Evolutionary conservation across 2,113 vertebrate species (phyloP), one percentile per base, ranked within the genome.

Genomic region (Xenopus laevis): DNA sequence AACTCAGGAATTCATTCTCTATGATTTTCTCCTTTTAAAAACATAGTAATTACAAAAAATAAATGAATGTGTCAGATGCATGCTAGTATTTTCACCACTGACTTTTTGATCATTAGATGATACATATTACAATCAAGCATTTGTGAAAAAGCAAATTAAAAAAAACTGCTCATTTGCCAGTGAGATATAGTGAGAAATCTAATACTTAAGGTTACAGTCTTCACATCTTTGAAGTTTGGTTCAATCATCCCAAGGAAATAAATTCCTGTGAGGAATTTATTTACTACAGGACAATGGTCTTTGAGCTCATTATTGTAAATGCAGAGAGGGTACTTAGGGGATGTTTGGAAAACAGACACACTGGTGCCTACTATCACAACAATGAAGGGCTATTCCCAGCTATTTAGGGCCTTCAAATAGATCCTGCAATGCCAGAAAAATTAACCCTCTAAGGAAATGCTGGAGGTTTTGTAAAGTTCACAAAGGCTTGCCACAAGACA

Each of bases 231-330:
- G 30, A 80, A 85, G 44, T 47, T 10, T 23, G 4, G 1, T 52
- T 79, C 77, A 67, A 78, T 71, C 65, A 79, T 64, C 50, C 23
- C 33, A 78, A 78, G 57, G 53, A 72, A 78, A 13, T 40, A 76
- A 40, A 1, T 0, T 53, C 59, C 59, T 55, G 45, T 8, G 44
- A 63, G 65, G 71, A 78, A 78, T 74, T 70, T 70, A 81, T 76
- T 0, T 10, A 0, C n/a, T 79, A 59, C n/a, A 17, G 8, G 58
- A 68, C 71, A 78, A 52, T 63, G 12, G 4, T 8, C 13, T 40
- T 13, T 71, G 18, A 5, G 20, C 71, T 6, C 55, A 44, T 79
- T 78, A 78, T 50, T 50, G 30, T 67, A 66, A 79, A 73, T 3
- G 0, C 0, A 71, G 13, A 52, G 18, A 0, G 0, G 18, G 52